A percentile compares a stretch with the other conserved stretches of the same genome.
Evolutionary conservation across 37 sponge, comb jelly and placozoan genomes (phyloP).

Genomic region (Bolinopsis microptera): DNA sequence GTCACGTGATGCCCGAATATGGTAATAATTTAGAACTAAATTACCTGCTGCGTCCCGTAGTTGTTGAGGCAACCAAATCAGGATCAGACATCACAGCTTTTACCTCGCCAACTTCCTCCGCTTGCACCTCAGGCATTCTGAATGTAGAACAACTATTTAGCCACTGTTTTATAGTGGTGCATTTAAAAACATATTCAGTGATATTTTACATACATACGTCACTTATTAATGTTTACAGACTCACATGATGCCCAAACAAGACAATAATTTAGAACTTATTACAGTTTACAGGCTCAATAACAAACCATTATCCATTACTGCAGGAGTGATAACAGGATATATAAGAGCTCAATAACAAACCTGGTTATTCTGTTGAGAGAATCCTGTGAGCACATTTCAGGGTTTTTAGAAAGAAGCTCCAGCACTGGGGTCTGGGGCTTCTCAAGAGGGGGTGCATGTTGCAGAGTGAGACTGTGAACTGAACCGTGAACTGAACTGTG

Average conservation of each 20-base stretch:
- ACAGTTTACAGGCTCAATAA: no score
- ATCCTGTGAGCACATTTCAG: slow-evolving; percentile 7
- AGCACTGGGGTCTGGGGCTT: background rate
- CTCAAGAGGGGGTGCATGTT: background rate
- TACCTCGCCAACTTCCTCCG: background rate
- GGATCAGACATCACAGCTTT: background rate
- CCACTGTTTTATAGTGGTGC: background rate
- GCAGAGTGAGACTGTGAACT: background rate
- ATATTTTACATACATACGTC: no score
- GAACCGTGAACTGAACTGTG: background rate
- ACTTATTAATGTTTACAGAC: no score
- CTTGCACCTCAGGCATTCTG: background rate
- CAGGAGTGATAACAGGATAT: no score
- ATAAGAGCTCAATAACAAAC: no score
- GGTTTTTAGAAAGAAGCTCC: slow-evolving; percentile 40
- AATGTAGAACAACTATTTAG: background rate
- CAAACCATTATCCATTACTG: no score
- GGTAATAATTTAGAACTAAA: no score
- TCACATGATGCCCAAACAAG: no score
- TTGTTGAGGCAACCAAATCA: background rate
- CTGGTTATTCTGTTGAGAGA: background rate
- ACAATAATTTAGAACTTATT: no score
- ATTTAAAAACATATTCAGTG: no score
- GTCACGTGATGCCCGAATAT: no score
- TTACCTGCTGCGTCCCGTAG: background rate